Percentiles rank a stretch among this genome's conserved stretches.
Conservation (phyloP, 2,888 invertebrate genomes). For the Epinotia ramella region DNA sequence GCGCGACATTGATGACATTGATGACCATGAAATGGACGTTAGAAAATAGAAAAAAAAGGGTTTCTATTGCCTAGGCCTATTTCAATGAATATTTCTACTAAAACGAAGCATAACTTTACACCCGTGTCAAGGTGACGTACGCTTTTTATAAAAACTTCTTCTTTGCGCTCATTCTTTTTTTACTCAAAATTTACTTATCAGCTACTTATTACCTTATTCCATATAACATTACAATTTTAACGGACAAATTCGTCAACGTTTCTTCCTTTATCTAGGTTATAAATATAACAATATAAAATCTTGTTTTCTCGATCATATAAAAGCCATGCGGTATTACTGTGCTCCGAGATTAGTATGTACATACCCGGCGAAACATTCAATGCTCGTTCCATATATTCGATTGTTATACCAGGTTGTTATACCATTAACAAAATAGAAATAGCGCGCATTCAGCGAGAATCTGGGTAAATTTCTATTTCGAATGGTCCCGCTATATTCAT, state of each 20-base stretch:
- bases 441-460: neutral
- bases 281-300: too few species aligned
- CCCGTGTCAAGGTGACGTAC: neutral
- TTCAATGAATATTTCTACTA: neutral
- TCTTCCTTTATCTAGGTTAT: neutral
- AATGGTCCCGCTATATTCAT: neutral
- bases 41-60: neutral
- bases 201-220: neutral
- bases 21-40: too few species aligned
- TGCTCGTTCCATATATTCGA: neutral
- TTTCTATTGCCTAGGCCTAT: neutral
- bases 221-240: neutral
- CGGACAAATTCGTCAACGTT: too few species aligned
- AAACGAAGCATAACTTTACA: neutral
- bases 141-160: neutral
- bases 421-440: slow-evolving; percentile 5
- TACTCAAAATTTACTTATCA: neutral
- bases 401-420: too few species aligned
- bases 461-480: neutral
- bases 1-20: too few species aligned
- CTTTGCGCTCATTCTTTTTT: neutral
- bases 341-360: neutral
- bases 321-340: neutral
- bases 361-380: neutral
- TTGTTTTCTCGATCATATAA: too few species aligned